A percentile compares a stretch with the other conserved stretches of the same genome.
Conservation (phyloP, 2,113 vertebrate genomes). For the Serilophus lunatus region DNA sequence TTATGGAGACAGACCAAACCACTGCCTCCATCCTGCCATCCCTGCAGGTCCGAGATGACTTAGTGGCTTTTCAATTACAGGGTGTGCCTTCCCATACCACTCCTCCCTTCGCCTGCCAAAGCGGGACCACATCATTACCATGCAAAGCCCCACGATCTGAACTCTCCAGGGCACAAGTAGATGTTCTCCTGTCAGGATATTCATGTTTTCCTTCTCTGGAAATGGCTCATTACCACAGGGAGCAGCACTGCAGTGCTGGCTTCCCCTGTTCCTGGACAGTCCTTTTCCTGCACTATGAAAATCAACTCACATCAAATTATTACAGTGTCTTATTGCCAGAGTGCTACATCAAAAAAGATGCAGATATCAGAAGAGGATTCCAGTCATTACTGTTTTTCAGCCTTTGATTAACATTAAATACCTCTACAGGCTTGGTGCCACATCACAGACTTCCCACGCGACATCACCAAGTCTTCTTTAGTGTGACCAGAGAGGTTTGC, state of each 20-base stretch:
- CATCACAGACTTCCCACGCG: background rate
- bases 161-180: conserved; percentile 10
- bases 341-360: background rate
- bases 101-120: background rate
- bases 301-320: background rate
- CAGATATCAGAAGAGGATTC: background rate
- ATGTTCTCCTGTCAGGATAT: conserved; percentile 28
- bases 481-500: background rate
- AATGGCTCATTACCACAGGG: background rate
- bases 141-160: background rate
- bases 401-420: background rate
- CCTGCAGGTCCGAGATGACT: background rate
- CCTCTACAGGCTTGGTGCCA: background rate
- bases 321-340: fast-evolving
- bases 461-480: background rate
- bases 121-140: background rate
- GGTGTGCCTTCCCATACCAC: background rate
- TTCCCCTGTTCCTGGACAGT: background rate
- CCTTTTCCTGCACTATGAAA: background rate
- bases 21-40: conserved; percentile 21
- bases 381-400: background rate
- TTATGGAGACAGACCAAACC: background rate
- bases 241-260: background rate
- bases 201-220: conserved; percentile 4
- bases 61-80: conserved; percentile 40